These are phyloP conservation scores for Bradypodion ventrale DNA, from an alignment of 2,797 vertebrate genomes.

Conservation along the genomic window DNA sequence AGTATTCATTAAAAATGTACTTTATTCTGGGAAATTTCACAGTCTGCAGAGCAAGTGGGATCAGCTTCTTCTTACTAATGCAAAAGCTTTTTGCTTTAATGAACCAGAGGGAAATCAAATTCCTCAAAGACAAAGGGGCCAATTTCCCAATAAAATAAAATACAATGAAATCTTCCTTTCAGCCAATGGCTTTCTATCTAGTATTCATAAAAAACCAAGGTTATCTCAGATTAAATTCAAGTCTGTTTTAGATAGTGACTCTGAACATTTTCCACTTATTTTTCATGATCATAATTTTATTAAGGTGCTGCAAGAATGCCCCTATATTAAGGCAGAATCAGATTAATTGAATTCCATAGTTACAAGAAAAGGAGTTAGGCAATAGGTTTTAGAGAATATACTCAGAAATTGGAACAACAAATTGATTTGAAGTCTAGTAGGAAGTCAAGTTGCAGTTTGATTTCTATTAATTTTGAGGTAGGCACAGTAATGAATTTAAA, in stretches of 20 bases:
- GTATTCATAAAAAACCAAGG: not conserved
- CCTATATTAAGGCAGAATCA: not conserved
- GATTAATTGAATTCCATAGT: not conserved
- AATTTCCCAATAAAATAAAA: conserved; percentile 46
- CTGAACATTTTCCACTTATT: not conserved
- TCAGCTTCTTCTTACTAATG: conserved; percentile 20
- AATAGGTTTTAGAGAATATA: not conserved
- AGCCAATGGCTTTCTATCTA: too few species aligned
- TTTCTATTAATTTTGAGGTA: not conserved
- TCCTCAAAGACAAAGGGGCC: conserved; percentile 41
- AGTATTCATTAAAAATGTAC: not conserved
- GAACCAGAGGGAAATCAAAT: conserved; percentile 34
- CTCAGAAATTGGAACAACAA: not conserved
- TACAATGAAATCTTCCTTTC: too few species aligned
- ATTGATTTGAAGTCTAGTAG: not conserved
- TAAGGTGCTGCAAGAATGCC: not conserved
- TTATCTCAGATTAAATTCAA: not conserved
- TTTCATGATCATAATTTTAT: not conserved
- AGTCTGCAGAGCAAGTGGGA: conserved; percentile 18
- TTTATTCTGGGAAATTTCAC: not conserved
- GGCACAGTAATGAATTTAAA: not conserved
- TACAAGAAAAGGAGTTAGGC: not conserved
- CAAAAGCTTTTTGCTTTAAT: conserved; percentile 10
- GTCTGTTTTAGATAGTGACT: not conserved
- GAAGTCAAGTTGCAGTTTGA: not conserved